phyloP scores from a whole-genome alignment of 2,797 vertebrate species.

The Fistularia commersonii region DNA sequence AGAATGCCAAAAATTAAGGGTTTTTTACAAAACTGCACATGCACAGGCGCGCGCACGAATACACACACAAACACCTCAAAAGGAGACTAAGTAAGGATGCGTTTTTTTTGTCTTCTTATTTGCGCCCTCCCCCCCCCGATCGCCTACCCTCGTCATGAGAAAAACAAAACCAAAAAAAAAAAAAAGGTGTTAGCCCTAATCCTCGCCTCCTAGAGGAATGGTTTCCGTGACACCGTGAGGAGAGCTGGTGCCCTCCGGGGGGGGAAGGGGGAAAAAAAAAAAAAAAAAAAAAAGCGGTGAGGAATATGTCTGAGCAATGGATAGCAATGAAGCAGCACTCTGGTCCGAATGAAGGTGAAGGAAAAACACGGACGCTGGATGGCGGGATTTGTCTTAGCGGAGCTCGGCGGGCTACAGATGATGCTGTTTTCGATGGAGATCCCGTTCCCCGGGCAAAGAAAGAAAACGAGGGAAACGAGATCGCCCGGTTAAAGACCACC shows the following conservation, averaged over 20 bases:
- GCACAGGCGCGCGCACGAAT: constrained; percentile 33
- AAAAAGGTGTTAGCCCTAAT: constrained; percentile 65
- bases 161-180: constrained; percentile 32
- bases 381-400: constrained; percentile 50
- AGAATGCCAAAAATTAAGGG: constrained; percentile 58
- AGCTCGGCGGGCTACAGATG: constrained; percentile 52
- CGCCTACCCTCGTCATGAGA: not conserved
- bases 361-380: constrained; percentile 53
- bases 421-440: constrained; percentile 51
- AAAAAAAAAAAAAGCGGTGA: constrained; percentile 42
- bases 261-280: constrained; percentile 56
- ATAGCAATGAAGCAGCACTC: constrained; percentile 65
- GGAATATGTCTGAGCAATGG: constrained; percentile 46
- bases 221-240: constrained; percentile 43
- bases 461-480: constrained; percentile 15
- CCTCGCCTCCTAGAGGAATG: constrained; percentile 56
- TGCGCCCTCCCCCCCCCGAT: constrained; percentile 42
- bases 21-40: constrained; percentile 52
- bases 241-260: constrained; percentile 49
- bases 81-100: constrained; percentile 50
- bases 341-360: constrained; percentile 52
- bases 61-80: constrained; percentile 31
- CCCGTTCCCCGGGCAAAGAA: constrained; percentile 55
- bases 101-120: constrained; percentile 31
- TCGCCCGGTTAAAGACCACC: constrained; percentile 44